Conservation (phyloP, 2,113 vertebrate genomes). For the Ctenomys sociabilis region DNA sequence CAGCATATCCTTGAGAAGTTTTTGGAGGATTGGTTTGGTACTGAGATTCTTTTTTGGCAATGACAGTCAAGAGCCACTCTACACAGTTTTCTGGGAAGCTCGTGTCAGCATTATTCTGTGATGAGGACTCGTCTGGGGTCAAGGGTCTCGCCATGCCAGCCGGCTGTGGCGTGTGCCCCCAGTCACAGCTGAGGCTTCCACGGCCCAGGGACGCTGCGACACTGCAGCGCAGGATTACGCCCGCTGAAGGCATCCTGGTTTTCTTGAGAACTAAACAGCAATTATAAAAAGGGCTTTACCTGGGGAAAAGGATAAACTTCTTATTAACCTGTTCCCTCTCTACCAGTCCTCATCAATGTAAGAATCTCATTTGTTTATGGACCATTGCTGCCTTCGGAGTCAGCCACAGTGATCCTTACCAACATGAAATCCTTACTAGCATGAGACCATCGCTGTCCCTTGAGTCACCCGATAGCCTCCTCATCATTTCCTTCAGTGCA, state of each 20-base stretch:
- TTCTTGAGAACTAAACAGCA: not conserved
- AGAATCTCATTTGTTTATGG: not conserved
- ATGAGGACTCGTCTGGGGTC: not conserved
- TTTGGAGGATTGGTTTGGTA: not conserved
- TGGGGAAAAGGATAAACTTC: not conserved
- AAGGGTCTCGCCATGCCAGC: not conserved
- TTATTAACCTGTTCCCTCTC: not conserved
- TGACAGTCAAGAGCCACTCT: not conserved
- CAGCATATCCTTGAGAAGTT: not conserved
- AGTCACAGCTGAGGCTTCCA: not conserved
- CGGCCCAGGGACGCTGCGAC: not conserved
- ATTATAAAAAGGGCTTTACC: not conserved
- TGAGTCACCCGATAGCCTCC: not conserved
- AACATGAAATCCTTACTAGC: not conserved
- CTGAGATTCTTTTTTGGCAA: not conserved
- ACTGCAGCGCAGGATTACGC: not conserved
- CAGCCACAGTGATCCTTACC: not conserved
- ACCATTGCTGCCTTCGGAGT: not conserved
- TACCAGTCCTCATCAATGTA: not conserved
- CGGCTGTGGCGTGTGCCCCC: not conserved
- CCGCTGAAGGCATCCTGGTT: not conserved
- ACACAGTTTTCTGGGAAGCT: no score
- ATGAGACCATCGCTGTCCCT: not conserved
- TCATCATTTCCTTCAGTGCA: not conserved
- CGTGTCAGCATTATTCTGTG: not conserved